These are phyloP conservation scores for Magallana angulata DNA, from an alignment of 1,140 invertebrate genomes.

Conservation along the genomic window DNA sequence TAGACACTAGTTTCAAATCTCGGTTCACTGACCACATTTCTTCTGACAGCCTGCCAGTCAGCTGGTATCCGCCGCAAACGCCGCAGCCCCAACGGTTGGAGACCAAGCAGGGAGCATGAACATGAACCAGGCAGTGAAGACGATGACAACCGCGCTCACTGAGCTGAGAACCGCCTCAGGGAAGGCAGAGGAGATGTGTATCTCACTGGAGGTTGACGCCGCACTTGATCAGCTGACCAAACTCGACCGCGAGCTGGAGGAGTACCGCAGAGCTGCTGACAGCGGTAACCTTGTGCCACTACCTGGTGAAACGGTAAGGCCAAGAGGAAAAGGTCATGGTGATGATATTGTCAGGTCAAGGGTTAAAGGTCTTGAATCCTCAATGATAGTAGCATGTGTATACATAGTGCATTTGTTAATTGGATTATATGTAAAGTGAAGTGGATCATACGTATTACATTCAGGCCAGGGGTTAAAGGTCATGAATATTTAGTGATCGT, in stretches of 20 bases:
- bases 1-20: no score
- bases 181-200: constrained; percentile 92
- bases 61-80: constrained; percentile 87
- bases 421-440: no score
- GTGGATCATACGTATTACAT: no score
- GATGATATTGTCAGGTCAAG: background rate
- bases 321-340: background rate
- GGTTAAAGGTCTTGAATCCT: background rate
- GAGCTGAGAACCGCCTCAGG: constrained; percentile 90
- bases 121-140: constrained; percentile 86
- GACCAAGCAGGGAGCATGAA: constrained; percentile 89
- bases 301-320: constrained; percentile 89
- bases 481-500: background rate
- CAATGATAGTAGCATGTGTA: no score
- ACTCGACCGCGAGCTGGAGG: constrained; percentile 90
- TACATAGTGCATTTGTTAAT: background rate
- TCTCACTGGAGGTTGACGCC: constrained; percentile 87
- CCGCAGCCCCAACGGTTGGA: constrained; percentile 90
- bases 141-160: constrained; percentile 87
- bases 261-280: constrained; percentile 88
- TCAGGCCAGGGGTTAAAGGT: background rate
- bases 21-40: no score
- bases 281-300: constrained; percentile 87
- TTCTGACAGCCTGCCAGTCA: constrained; percentile 82
- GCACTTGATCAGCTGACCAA: constrained; percentile 90